Evolutionary conservation across 2,113 vertebrate genomes (phyloP).

Genomic region (Oceanites oceanicus): DNA sequence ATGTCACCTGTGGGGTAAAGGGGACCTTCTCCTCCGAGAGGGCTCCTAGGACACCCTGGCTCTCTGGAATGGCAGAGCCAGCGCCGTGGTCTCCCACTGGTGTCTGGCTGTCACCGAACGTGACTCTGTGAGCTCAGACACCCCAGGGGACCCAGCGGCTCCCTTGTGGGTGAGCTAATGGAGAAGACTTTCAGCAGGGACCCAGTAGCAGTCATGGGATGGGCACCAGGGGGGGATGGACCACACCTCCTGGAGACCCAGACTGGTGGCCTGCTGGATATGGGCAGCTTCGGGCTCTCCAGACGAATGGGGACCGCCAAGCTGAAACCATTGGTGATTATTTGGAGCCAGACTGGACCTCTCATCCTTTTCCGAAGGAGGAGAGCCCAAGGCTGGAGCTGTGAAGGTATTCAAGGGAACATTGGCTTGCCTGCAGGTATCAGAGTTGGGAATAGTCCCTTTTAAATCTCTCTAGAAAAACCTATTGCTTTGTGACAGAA

Average conservation of each 20-base stretch:
- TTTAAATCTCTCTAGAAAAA: not conserved
- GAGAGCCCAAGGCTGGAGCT: not conserved
- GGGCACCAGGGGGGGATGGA: not conserved
- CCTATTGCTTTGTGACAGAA: constrained; percentile 48
- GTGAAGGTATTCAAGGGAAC: not conserved
- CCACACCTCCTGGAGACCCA: not conserved
- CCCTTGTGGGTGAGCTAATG: not conserved
- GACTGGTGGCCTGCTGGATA: not conserved
- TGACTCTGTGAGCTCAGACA: not conserved
- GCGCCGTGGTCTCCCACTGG: not conserved
- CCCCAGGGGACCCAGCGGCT: not conserved
- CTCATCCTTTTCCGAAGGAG: not conserved
- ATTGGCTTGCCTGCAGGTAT: not conserved
- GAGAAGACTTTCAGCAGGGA: not conserved
- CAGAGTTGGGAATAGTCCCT: not conserved
- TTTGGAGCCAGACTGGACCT: not conserved
- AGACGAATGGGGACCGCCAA: accelerated
- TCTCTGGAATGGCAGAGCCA: not conserved
- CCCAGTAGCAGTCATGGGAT: not conserved
- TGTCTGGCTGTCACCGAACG: accelerated
- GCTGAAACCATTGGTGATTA: not conserved
- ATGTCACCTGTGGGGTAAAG: not conserved
- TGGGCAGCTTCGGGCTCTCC: not conserved
- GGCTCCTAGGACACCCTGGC: not conserved
- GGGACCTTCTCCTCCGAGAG: not conserved